Conservation (phyloP, 2,797 vertebrate species). For the Amphiprion clarkii region DNA sequence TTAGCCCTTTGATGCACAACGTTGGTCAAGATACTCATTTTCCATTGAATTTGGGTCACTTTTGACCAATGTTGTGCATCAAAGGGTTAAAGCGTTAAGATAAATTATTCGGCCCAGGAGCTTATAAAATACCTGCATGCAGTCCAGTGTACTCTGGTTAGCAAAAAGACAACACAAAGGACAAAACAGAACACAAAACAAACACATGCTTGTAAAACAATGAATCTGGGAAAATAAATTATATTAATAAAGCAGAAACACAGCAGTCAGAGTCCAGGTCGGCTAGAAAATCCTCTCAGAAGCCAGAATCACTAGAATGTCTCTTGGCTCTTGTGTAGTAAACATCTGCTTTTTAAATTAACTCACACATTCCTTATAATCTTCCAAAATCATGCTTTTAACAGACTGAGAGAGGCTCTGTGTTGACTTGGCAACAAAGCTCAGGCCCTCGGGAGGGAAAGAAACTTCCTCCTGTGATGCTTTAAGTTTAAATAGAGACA, state of each 20-base stretch:
- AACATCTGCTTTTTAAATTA: slow-evolving; percentile 27
- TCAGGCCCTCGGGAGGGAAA: slow-evolving; percentile 51
- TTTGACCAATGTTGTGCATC: too few species aligned
- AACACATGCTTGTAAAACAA: slow-evolving; percentile 76
- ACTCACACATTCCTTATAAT: background rate
- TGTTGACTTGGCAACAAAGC: slow-evolving; percentile 29
- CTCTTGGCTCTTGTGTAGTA: slow-evolving; percentile 42
- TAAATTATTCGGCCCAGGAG: slow-evolving; percentile 6
- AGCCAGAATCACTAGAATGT: slow-evolving; percentile 61
- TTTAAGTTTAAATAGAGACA: slow-evolving; percentile 54
- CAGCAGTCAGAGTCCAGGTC: slow-evolving; percentile 55
- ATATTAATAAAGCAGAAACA: slow-evolving; percentile 69
- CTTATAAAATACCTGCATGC: slow-evolving; percentile 94
- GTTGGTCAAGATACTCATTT: too few species aligned
- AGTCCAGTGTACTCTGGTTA: slow-evolving; percentile 96
- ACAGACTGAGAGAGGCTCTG: slow-evolving; percentile 19
- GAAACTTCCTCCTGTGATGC: slow-evolving; percentile 74
- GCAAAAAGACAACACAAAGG: slow-evolving; percentile 72
- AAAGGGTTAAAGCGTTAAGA: background rate
- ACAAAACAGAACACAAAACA: slow-evolving; percentile 40
- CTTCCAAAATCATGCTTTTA: slow-evolving; percentile 9
- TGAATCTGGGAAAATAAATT: slow-evolving; percentile 44
- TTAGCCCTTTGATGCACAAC: background rate
- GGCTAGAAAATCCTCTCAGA: slow-evolving; percentile 45
- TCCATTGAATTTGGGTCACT: too few species aligned